phyloP scores from a whole-genome alignment of 2,113 vertebrate genomes.

The Albula glossodonta region DNA sequence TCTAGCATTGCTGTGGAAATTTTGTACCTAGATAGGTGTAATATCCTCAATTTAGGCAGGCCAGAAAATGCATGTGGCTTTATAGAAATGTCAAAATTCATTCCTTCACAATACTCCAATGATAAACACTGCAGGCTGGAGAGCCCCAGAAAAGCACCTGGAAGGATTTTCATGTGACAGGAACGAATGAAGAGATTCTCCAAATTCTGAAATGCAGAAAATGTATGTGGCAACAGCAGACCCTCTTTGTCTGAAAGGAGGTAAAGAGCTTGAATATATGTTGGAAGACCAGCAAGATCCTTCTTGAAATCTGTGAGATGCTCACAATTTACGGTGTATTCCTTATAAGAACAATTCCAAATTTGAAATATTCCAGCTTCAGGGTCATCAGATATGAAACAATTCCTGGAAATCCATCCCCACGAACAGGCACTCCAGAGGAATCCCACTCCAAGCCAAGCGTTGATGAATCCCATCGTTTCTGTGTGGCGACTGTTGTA shows the following conservation, averaged over 20 bases:
- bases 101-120: not conserved
- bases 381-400: too few relatives aligned
- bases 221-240: not conserved
- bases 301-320: not conserved
- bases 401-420: too few relatives aligned
- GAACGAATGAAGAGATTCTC: not conserved
- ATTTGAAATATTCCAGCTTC: too few relatives aligned
- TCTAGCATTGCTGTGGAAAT: not conserved
- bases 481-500: too few relatives aligned
- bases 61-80: too few relatives aligned
- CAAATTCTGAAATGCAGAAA: not conserved
- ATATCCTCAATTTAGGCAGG: too few relatives aligned
- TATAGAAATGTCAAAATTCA: too few relatives aligned
- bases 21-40: too few relatives aligned
- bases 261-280: not conserved
- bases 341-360: too few relatives aligned
- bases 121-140: not conserved
- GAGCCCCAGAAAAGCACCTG: not conserved
- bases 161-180: not conserved
- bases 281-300: constrained; percentile 4
- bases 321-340: not conserved
- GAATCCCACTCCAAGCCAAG: too few relatives aligned
- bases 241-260: not conserved
- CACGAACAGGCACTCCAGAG: too few relatives aligned
- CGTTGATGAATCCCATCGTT: too few relatives aligned